Conservation (phyloP, 1,140 invertebrate species). For the Megalopta genalis region DNA sequence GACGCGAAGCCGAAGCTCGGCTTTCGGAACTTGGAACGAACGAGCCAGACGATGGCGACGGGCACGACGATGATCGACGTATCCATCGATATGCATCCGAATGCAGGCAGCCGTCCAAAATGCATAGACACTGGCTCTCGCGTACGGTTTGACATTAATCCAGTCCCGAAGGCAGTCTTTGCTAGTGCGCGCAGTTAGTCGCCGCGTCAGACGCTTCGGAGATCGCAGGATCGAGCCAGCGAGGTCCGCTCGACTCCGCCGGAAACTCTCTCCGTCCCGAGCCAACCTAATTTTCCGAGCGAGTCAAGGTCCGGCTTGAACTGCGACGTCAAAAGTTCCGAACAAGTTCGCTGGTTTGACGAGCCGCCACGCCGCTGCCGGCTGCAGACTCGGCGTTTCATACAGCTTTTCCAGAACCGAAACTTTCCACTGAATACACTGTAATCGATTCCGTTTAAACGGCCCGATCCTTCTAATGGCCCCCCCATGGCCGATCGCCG, state of each 20-base stretch:
- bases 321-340: slow-evolving; percentile 36
- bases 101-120: slow-evolving; percentile 29
- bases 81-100: slow-evolving; percentile 55
- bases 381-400: not conserved
- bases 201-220: slow-evolving; percentile 21
- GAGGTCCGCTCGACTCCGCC: slow-evolving; percentile 5
- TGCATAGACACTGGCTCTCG: slow-evolving; percentile 16
- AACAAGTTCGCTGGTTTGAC: slow-evolving; percentile 21
- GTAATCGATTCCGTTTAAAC: not conserved
- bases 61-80: slow-evolving; percentile 44
- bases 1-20: not conserved
- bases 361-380: not conserved
- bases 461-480: not conserved
- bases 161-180: not conserved
- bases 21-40: not conserved
- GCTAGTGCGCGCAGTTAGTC: slow-evolving; percentile 29
- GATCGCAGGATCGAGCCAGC: slow-evolving; percentile 39
- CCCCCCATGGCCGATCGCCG: not conserved
- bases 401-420: not conserved
- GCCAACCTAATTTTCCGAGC: slow-evolving; percentile 36
- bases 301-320: slow-evolving; percentile 15
- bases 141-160: slow-evolving; percentile 49
- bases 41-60: slow-evolving; percentile 5
- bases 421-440: not conserved
- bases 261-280: slow-evolving; percentile 7